Conservation (phyloP, 2,113 vertebrate species). For the Centropus bengalensis region DNA sequence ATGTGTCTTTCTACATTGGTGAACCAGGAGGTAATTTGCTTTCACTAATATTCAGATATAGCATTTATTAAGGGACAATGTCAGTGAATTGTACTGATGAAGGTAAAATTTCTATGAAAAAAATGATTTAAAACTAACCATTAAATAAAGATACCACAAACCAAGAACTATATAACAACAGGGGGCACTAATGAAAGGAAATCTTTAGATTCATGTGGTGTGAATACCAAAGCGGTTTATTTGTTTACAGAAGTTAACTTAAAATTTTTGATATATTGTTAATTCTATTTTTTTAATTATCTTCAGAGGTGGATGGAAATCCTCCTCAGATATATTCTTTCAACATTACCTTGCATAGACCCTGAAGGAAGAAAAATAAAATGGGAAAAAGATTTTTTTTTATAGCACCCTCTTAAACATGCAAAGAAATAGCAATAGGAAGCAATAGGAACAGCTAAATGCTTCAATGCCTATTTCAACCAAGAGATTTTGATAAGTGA, state of each 20-base stretch:
- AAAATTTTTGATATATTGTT: neutral
- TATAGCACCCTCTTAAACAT: neutral
- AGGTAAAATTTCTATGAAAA: neutral
- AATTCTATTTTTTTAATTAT: neutral
- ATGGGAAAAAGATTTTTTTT: neutral
- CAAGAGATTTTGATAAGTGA: neutral
- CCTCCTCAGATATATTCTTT: neutral
- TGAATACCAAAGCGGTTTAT: neutral
- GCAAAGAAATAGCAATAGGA: neutral
- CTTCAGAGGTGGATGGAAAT: neutral
- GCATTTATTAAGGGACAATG: neutral
- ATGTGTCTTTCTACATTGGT: slow-evolving; percentile 70
- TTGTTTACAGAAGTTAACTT: neutral
- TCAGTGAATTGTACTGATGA: neutral
- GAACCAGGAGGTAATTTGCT: slow-evolving; percentile 73
- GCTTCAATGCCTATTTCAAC: neutral
- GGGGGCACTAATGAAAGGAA: neutral
- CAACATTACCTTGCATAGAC: neutral
- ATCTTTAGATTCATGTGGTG: neutral
- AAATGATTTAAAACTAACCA: neutral
- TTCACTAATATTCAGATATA: neutral
- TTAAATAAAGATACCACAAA: neutral
- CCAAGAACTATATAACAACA: neutral
- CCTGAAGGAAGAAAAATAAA: neutral
- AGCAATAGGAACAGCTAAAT: neutral